Evolutionary conservation across 2,888 invertebrate species (phyloP).

Genomic region (Polietes domitor): DNA sequence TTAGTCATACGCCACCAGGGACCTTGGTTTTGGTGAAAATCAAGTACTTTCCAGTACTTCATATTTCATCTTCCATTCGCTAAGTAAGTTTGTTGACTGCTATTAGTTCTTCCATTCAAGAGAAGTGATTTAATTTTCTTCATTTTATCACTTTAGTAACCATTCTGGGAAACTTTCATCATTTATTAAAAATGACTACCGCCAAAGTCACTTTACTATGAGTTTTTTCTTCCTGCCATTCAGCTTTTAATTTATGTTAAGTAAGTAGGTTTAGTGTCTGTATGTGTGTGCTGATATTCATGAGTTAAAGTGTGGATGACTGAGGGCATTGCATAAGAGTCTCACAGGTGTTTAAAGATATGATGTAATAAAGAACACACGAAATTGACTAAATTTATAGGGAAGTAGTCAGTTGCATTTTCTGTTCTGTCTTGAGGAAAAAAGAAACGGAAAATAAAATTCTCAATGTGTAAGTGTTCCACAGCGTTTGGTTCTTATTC

Average conservation of each 20-base stretch:
- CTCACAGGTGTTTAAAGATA: neutral
- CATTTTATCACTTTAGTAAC: neutral
- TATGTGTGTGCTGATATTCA: conserved; percentile 1
- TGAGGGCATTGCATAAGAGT: neutral
- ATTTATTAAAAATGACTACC: conserved; percentile 6
- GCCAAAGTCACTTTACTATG: neutral
- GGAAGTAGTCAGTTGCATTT: neutral
- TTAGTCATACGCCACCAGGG: conserved; percentile 40
- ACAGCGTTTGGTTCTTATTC: neutral
- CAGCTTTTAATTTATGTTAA: conserved; percentile 38
- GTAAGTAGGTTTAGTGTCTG: conserved; percentile 5
- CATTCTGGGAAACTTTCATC: neutral
- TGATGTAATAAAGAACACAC: neutral
- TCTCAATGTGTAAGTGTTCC: neutral
- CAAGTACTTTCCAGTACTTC: neutral
- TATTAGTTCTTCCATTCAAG: too few relatives aligned
- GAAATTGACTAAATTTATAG: neutral
- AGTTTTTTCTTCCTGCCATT: neutral
- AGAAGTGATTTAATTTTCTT: conserved; percentile 5
- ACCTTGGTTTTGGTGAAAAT: neutral
- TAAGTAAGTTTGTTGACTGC: too few relatives aligned
- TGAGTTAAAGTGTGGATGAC: neutral
- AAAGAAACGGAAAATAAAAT: neutral
- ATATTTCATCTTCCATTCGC: too few relatives aligned
- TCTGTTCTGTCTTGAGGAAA: neutral